Base-by-base conservation (phyloP, 1,140 invertebrate genomes). In the Aphaenogaster ashmeadi region DNA sequence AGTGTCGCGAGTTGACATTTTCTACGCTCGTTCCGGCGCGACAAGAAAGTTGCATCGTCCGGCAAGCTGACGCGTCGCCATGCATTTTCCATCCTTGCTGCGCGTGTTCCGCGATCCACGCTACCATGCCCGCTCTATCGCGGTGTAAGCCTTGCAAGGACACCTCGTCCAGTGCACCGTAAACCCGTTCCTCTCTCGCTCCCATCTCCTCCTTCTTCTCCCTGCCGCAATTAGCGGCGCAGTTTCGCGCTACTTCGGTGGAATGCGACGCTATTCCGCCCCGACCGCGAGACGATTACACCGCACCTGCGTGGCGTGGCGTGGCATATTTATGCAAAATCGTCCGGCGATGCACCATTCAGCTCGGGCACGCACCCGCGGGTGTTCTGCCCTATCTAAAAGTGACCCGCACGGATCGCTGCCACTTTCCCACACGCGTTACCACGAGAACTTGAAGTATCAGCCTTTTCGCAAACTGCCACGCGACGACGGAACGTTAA, bases 151-250 rank as follows among this genome's bases (percentile, higher is more conserved):
- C 72, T 86, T 79, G 88, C 87, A 88, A 86, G 72, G 88, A 86
- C 66, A 88, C 36, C 72, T 81, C 77, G 64, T 86, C 27, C 80
- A 67, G 80, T 15, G 69, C 77, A 75, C 52, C 36, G 62, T 78
- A 90, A 90, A 89, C 89, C 50, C 88, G 89, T 90, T 89, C 47
- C 84, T 89, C 87, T 89, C 54, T 9, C 27, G 41, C 67, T 9
- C 36, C 33, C 33, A 8, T 15, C 41, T 11, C 5, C 15, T 33
- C n/a, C 27, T 71, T 21, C 13, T 71, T 21, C 13, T 71, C 66
- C 52, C 27, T 58, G 5, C 11, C 15, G 54, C 87, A 84, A 89
- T 89, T 89, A 88, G 54, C 27, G 54, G 52, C n/a, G 69, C 75
- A 52, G 9, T 64, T 88, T 84, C 33, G 50, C 33, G 67, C 69